Evolutionary conservation across 2,888 invertebrate genomes (phyloP), one percentile per base, ranked within the genome.

Genomic region (Lymantria monacha): DNA sequence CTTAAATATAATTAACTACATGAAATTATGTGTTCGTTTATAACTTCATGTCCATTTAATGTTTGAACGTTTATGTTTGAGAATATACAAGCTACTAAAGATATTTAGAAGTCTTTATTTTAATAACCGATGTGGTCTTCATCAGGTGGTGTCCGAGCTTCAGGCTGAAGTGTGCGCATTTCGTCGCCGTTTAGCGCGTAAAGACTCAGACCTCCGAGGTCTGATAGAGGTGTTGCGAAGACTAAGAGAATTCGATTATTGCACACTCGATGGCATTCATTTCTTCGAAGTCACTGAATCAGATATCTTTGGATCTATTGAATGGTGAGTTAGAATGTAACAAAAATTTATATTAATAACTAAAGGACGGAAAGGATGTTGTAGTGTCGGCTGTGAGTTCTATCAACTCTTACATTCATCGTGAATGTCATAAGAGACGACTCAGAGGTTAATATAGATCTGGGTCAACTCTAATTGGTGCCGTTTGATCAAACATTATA

Each of bases 151-250:
- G 73, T 61, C 70, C 57, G 89, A 87, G 74, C 66, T 81, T 51
- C 82, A 77, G 31, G 75, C 74, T 58, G 88, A 90, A 73, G 55
- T 65, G 53, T 60, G 73, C 46, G 75, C 74, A 55, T 72, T 92
- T 69, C 85, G 87, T 43, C 77, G 83, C 42, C 89, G 84, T 42
- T 79, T 92, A 51, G 79, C 83, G 55, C 85, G 84, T 61, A 86
- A 92, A 61, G 86, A 91, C 70, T 83, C 85, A 0, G 93, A 93
- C 74, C 80, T 92, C 51, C 85, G 86, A 42, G 91, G 91, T 9
- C 83, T 93, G 49, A 70, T 93, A 44, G 91, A 93, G 71, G 83
- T 93, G 61, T 81, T 93, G 69, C 83, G 92, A 10, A 77, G 93
- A 5, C 87, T 92, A 38, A 72, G 90, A 0, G 87, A 87, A 62